Base-by-base conservation (phyloP, 2,113 vertebrate genomes). In the Solea solea region DNA sequence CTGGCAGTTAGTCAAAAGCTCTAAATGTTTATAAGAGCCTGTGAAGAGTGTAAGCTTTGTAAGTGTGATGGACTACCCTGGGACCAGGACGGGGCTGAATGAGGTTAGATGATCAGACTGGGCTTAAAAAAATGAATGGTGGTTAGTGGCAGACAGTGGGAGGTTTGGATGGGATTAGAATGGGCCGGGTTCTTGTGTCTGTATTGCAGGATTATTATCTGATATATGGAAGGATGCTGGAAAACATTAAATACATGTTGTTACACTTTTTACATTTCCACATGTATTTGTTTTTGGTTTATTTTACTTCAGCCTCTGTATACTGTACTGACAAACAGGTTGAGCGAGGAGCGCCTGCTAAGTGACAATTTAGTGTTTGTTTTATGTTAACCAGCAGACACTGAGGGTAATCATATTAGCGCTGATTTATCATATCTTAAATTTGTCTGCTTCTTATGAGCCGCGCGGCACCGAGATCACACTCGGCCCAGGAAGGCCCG, bases 21-120 rank as follows among this genome's bases (percentile, higher is more conserved):
- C 92, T 78, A 86, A 89, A 90, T 86, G 85, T 84, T 88, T 88
- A 76, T 87, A 87, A 87, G 82, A 74, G 82, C 55, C 41, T 77
- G 72, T 81, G 74, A 81, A 76, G 68, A 74, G 76, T 61, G 74
- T 69, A 75, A 76, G 83, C 86, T 84, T 75, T 62, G 34, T 34
- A 78, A 85, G 80, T 84, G 78, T 74, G 82, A 83, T 78, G 44
- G 81, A 83, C 76, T 65, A 80, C 80, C 83, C 75, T 57, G 84
- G 83, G 83, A 89, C 76, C 78, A 28, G 69, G 64, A 63, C 7
- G 27, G 73, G 74, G 70, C 72, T 64, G 76, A 71, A 79, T 4
- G 54, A 80, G 80, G 75, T 56, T 60, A 12, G 68, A 80, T 67
- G 78, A 88, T 65, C 73, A 76, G 74, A 73, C 65, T 61, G 62